Evolutionary conservation across 2,888 invertebrate species (phyloP).

Genomic region (Synanthedon formicaeformis): DNA sequence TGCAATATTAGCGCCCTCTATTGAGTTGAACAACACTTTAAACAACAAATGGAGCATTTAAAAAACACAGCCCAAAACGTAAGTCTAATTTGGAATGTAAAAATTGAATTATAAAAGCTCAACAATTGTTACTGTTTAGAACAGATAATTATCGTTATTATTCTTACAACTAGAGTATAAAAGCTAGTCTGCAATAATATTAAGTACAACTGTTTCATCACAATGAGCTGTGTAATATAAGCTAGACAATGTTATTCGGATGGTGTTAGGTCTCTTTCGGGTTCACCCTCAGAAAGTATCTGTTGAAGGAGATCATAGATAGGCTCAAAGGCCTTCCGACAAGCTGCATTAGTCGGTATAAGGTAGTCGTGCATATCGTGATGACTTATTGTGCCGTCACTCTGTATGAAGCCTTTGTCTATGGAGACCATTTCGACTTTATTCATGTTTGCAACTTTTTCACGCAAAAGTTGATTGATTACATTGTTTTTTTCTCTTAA

Average conservation of each 20-base stretch:
- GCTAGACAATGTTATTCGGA: conserved; percentile 68
- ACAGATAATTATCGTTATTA: conserved; percentile 10
- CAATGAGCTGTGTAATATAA: conserved; percentile 52
- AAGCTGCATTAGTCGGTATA: conserved; percentile 87
- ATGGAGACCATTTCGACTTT: conserved; percentile 83
- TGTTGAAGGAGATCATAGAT: conserved; percentile 84
- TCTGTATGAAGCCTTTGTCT: conserved; percentile 83
- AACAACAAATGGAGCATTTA: not conserved
- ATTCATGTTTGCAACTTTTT: conserved; percentile 72
- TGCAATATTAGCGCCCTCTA: too few relatives aligned
- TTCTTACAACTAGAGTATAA: conserved; percentile 53
- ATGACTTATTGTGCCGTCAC: conserved; percentile 85
- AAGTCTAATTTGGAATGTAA: conserved; percentile 58
- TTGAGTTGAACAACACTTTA: too few relatives aligned
- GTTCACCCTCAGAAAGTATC: conserved; percentile 80
- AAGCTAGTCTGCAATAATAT: conserved; percentile 44
- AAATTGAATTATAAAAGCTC: conserved; percentile 29
- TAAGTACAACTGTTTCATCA: conserved; percentile 57
- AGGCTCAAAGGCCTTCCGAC: conserved; percentile 88
- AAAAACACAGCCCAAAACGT: conserved; percentile 49
- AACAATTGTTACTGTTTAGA: conserved; percentile 15
- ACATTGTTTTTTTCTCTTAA: conserved; percentile 80
- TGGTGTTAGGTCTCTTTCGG: conserved; percentile 79
- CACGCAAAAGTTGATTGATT: conserved; percentile 80
- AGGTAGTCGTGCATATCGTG: conserved; percentile 94